Conservation (phyloP, 2,113 vertebrate species). For the Gopherus evgoodei region DNA sequence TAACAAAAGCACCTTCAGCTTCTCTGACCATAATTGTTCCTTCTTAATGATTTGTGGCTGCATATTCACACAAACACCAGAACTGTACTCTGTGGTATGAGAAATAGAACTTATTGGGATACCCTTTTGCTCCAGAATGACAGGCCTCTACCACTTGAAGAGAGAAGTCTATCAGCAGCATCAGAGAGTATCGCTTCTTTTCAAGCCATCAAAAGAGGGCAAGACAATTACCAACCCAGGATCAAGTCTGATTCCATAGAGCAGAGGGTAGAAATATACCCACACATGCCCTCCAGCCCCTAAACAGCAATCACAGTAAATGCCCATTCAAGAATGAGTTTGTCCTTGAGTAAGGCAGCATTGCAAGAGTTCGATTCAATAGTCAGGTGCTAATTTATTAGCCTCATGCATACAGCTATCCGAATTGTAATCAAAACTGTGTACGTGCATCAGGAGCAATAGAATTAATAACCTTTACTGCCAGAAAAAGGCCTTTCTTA, state of each 20-base stretch:
- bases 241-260: not conserved
- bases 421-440: not conserved
- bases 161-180: not conserved
- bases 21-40: not conserved
- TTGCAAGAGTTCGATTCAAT: not conserved
- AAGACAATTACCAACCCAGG: not conserved
- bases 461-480: not conserved
- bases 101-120: not conserved
- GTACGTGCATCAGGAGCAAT: not conserved
- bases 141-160: not conserved
- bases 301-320: not conserved
- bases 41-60: not conserved
- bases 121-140: slow-evolving; percentile 12
- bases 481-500: not conserved
- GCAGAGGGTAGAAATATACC: not conserved
- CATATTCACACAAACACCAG: not conserved
- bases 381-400: not conserved
- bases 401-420: not conserved
- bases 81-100: not conserved
- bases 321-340: not conserved
- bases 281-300: not conserved
- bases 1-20: slow-evolving; percentile 7
- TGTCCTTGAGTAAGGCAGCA: not conserved
- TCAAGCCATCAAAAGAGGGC: not conserved
- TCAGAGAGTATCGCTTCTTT: not conserved